These are phyloP conservation scores for Eledona agricola DNA, from an alignment of 2,888 invertebrate genomes.

Conservation along the genomic window DNA sequence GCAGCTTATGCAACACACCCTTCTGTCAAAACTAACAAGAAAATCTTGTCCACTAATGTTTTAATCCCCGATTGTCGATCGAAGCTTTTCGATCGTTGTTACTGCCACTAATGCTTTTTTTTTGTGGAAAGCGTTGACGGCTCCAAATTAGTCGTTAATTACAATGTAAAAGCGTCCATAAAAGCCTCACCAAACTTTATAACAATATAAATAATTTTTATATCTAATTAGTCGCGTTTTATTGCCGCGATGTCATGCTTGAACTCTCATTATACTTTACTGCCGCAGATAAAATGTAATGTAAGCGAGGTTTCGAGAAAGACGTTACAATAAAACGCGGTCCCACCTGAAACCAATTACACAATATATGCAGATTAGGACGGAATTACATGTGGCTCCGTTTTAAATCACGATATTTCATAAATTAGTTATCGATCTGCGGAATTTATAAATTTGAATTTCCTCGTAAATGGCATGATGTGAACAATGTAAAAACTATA, in stretches of 20 bases:
- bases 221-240: constrained; percentile 28
- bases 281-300: constrained; percentile 18
- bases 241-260: constrained; percentile 6
- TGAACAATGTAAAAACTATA: constrained; percentile 5
- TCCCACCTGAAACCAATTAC: constrained; percentile 18
- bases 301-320: constrained; percentile 20
- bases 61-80: constrained; percentile 15
- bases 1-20: constrained; percentile 8
- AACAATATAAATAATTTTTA: constrained; percentile 24
- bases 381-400: not conserved
- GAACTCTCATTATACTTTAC: constrained; percentile 26
- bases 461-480: constrained; percentile 12
- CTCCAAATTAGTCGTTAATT: constrained; percentile 11
- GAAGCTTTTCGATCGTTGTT: constrained; percentile 11
- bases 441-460: constrained; percentile 18
- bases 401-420: constrained; percentile 23
- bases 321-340: constrained; percentile 28
- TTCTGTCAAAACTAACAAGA: constrained; percentile 26
- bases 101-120: too few relatives aligned
- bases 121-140: too few relatives aligned
- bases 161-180: constrained; percentile 15
- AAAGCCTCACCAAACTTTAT: constrained; percentile 10
- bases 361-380: constrained; percentile 4
- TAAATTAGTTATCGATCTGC: constrained; percentile 21
- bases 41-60: constrained; percentile 22